Evolutionary conservation across 2,113 vertebrate genomes (phyloP), one percentile per base, ranked within the genome.

Genomic region (Morone saxatilis): DNA sequence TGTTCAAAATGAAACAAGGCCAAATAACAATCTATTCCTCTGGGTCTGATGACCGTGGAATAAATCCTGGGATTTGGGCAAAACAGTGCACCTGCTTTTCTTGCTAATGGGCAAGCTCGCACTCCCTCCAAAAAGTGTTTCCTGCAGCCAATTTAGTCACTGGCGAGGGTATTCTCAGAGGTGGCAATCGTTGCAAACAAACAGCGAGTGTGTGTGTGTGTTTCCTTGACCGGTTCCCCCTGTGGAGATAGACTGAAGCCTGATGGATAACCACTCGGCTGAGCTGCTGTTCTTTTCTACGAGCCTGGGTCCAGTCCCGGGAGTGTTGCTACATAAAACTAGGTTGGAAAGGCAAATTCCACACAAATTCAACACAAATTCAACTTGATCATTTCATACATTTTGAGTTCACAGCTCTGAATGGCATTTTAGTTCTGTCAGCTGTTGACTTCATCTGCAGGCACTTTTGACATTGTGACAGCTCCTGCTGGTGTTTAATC

Each of bases 191-290:
- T 2, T 63, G 80, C 76, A 90, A 93, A 90, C 85, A 85, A 90
- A 90, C 82, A 88, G 68, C 4, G 63, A 10, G 59, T 76, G 82
- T 75, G 59, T 80, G 65, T 81, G 81, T 87, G 80, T 88, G 84
- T 70, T 85, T 75, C 69, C 88, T 75, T 90, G 87, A 84, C 80
- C 76, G 25, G 40, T 85, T 84, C 69, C 82, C 88, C 87, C 89
- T 62, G 76, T 67, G 85, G 92, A 92, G 88, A 75, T 45, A 56
- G 88, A 85, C 85, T 85, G 89, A 90, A 83, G 86, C 77, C 71
- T 94, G 93, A 94, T 94, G 92, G 91, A 94, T 94, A 90, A 87
- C 93, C 88, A 89, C 83, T 91, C 76, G 73, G 85, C 83, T 60
- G 25, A 85, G 91, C 73, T 25, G 76, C 90, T 88, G 84, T 82